Base-by-base conservation (phyloP, 2,888 invertebrate species). In the Trypoxylon attenuatum region DNA sequence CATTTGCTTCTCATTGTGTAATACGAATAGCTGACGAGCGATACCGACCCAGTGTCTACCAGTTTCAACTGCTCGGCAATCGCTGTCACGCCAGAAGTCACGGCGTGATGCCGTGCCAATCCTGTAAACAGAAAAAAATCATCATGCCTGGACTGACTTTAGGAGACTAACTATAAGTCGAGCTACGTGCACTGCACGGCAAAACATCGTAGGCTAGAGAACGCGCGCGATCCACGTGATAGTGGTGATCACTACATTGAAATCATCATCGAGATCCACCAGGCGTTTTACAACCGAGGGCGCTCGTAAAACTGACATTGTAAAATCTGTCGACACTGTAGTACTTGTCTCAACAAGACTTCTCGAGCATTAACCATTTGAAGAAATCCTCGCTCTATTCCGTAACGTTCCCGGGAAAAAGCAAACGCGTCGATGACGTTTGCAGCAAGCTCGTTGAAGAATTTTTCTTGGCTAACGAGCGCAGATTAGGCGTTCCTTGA, bases 301-400 rank as follows among this genome's bases (percentile, higher is more conserved):
- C n/a, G 33, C 3, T 33, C 33, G 61, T 69, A 61, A 61, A 69
- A 8, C 18, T n/a, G n/a, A n/a, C n/a, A 46, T 60, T 58, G 52
- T 69, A 65, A 70, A 70, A 13, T 25, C 45, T 55, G 51, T 69
- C 65, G 55, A 42, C 57, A 43, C 54, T 61, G 33, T 59, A 54
- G 42, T 60, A 67, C 39, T 52, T 25, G 8, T 43, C 46, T 49
- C 23, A 29, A 5, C 42, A 10, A 22, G 23, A 58, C 23, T n/a
- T 45, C 29, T 13, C 6, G 51, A 52, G 51, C 18, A 8, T 47
- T 29, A 41, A 29, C 39, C 13, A 43, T 16, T 22, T 5, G 27
- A 41, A 39, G 27, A 47, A 23, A 42, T 41, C 49, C 22, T 64
- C 29, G 18, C 39, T 29, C 8, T n/a, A n/a, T n/a, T n/a, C n/a